Conservation (phyloP, 2,113 vertebrate genomes). For the Gorilla gorilla region DNA sequence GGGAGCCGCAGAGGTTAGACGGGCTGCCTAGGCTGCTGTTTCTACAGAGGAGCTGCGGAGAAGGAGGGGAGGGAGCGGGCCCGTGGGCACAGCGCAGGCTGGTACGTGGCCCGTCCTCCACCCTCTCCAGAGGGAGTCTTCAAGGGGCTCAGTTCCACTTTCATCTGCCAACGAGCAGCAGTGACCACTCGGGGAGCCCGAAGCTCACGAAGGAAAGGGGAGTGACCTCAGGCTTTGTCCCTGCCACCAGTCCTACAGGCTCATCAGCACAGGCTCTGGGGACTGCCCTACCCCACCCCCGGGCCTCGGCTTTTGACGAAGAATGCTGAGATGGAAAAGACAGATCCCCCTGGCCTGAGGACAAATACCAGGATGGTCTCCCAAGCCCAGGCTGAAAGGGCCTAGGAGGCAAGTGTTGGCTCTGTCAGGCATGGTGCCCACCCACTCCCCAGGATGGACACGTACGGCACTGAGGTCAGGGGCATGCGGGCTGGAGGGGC, state of each 20-base stretch:
- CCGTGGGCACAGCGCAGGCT: not conserved
- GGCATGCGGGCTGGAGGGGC: slow-evolving; percentile 87
- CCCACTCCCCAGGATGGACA: slow-evolving; percentile 65
- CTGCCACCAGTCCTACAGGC: not conserved
- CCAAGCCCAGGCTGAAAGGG: not conserved
- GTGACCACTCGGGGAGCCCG: not conserved
- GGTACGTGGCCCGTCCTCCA: not conserved
- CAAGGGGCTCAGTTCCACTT: not conserved
- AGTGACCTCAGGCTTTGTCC: not conserved
- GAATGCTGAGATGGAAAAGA: not conserved
- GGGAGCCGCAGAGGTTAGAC: slow-evolving; percentile 86
- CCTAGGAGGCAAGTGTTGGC: not conserved
- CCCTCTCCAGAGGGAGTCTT: not conserved
- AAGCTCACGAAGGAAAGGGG: not conserved
- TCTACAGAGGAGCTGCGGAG: slow-evolving; percentile 87
- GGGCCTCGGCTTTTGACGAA: not conserved
- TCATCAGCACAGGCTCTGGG: not conserved
- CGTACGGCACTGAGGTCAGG: slow-evolving; percentile 89
- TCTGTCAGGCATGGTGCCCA: not conserved
- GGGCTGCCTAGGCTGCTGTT: slow-evolving; percentile 88
- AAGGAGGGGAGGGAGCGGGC: not conserved
- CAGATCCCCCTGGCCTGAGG: not conserved
- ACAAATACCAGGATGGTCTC: not conserved
- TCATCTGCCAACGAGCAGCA: not conserved
- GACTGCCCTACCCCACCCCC: not conserved